A percentile compares a stretch with the other conserved stretches of the same genome.
Conservation (phyloP, 2,113 vertebrate species). For the Leucoraja erinaceus region DNA sequence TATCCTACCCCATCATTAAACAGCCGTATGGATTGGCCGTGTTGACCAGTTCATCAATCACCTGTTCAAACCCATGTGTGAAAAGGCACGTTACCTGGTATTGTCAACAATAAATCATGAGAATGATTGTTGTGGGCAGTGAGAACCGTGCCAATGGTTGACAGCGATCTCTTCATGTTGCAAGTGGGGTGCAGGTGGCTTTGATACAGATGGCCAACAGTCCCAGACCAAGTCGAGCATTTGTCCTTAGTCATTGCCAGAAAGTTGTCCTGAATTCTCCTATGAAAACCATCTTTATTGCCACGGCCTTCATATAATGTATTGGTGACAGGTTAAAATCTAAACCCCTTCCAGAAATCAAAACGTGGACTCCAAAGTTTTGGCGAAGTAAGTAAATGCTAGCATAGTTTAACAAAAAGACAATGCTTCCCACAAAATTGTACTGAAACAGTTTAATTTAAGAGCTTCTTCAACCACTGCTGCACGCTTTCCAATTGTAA, state of each 20-base stretch:
- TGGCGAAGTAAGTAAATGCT: not conserved
- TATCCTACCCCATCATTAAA: no score
- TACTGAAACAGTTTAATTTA: not conserved
- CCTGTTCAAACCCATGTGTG: not conserved
- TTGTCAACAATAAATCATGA: not conserved
- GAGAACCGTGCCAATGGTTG: not conserved
- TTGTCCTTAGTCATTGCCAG: conserved; percentile 9
- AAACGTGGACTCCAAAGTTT: not conserved
- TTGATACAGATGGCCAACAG: not conserved
- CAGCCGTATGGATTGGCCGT: no score
- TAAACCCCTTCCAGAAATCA: not conserved
- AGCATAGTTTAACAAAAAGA: not conserved
- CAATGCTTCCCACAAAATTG: not conserved
- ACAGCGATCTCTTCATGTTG: not conserved
- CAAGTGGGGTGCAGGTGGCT: not conserved
- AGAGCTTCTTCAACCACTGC: not conserved
- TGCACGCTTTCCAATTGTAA: not conserved
- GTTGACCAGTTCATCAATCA: not conserved
- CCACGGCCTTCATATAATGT: not conserved
- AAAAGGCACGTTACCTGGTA: not conserved
- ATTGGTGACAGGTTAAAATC: not conserved
- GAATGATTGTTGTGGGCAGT: not conserved
- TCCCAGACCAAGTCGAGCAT: not conserved
- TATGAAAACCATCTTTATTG: not conserved
- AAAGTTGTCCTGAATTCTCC: not conserved